Conservation (phyloP, 2,113 vertebrate species). For the Astatoreochromis straeleni region DNA sequence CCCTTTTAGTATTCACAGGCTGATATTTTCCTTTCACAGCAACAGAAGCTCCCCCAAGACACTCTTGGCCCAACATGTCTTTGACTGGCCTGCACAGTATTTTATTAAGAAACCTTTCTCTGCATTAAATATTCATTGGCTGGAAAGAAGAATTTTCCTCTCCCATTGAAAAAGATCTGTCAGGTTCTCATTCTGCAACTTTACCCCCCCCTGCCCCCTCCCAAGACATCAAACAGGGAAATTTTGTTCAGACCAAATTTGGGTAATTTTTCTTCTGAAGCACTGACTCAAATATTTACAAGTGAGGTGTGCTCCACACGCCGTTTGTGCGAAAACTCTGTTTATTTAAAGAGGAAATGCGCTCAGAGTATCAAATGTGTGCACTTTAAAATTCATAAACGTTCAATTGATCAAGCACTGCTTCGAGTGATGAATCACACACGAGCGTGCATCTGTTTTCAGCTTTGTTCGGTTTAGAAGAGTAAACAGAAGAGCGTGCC, state of each 20-base stretch:
- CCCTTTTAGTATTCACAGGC: constrained; percentile 28
- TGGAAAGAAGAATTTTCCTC: not conserved
- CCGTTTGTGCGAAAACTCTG: not conserved
- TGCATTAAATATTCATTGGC: constrained; percentile 41
- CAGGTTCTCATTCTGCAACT: not conserved
- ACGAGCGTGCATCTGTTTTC: not conserved
- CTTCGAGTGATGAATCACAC: constrained; percentile 18
- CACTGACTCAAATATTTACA: not conserved
- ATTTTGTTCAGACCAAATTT: not conserved
- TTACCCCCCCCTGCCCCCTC: not conserved
- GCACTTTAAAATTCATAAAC: constrained; percentile 20
- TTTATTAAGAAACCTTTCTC: constrained; percentile 43
- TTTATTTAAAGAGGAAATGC: constrained; percentile 3
- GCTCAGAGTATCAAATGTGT: not conserved
- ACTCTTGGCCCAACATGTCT: constrained; percentile 27
- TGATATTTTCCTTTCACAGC: constrained; percentile 24
- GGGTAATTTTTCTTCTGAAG: not conserved
- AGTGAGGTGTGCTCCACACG: not conserved
- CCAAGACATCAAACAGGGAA: not conserved
- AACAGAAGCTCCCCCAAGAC: constrained; percentile 30
- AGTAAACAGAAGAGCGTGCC: not conserved
- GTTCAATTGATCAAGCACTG: constrained; percentile 28
- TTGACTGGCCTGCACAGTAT: constrained; percentile 30
- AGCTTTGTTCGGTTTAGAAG: not conserved
- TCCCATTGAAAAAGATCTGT: constrained; percentile 3